These are phyloP conservation scores for Cyprinus carpio DNA, from an alignment of 2,113 vertebrate species.

Conservation along the genomic window DNA sequence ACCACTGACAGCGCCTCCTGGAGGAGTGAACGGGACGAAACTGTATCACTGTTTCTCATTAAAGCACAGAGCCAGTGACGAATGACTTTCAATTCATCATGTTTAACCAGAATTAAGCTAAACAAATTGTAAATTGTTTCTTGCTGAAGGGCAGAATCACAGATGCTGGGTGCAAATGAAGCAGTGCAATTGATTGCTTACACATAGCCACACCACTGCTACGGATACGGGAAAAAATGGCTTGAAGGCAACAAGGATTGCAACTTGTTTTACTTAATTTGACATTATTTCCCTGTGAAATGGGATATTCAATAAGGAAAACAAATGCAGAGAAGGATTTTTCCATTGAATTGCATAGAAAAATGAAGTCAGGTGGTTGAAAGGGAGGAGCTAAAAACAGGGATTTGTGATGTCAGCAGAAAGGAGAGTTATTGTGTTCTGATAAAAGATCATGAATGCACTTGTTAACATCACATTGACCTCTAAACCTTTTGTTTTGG, in stretches of 20 bases:
- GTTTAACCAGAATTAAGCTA: background rate
- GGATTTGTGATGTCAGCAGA: background rate
- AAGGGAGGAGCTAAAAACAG: background rate
- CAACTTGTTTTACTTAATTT: background rate
- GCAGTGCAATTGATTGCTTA: conserved; percentile 10
- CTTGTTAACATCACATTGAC: background rate
- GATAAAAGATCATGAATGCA: background rate
- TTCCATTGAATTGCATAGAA: background rate
- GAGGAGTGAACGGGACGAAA: conserved; percentile 41
- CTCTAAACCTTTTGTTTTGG: background rate
- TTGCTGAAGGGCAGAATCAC: conserved; percentile 10
- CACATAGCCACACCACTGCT: no score
- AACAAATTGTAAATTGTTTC: background rate
- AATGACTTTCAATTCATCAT: conserved; percentile 6
- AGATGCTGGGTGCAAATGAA: background rate
- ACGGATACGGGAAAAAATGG: no score
- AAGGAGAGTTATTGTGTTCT: background rate
- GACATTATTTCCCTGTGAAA: background rate
- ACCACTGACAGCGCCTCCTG: conserved; percentile 99
- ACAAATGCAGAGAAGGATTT: background rate
- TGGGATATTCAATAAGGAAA: background rate
- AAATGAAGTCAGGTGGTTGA: background rate
- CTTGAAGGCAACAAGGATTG: background rate
- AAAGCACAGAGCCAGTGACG: background rate
- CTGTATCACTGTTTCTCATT: background rate